Evolutionary conservation across 2,797 vertebrate genomes (phyloP).

Genomic region (Cirrhinus mrigala): DNA sequence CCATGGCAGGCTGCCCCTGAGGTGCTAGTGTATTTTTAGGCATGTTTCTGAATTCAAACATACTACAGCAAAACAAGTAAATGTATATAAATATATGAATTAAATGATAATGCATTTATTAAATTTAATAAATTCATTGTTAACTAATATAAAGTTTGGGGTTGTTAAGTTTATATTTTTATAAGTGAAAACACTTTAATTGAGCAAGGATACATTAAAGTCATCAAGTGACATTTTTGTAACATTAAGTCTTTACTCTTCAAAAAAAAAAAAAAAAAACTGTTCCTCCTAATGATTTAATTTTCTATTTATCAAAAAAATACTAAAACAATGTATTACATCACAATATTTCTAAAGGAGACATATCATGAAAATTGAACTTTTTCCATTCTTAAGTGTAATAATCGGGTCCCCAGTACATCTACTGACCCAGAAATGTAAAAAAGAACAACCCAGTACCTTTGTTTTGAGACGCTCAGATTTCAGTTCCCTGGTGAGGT

Average conservation of each 20-base stretch:
- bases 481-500: too few species aligned
- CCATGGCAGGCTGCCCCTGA: background rate
- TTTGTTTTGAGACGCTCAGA: too few species aligned
- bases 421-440: too few species aligned
- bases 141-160: background rate
- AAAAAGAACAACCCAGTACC: too few species aligned
- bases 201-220: background rate
- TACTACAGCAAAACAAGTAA: background rate
- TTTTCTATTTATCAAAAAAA: background rate
- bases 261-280: background rate
- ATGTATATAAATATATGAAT: background rate
- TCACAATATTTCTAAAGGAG: background rate
- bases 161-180: too few species aligned
- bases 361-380: too few species aligned
- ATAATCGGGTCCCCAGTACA: too few species aligned
- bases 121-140: background rate
- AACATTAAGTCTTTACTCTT: background rate
- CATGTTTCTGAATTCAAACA: background rate
- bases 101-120: background rate
- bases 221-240: background rate
- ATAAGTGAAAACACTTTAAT: background rate
- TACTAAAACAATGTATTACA: background rate
- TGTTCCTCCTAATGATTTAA: background rate
- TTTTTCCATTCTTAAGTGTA: too few species aligned
- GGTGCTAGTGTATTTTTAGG: background rate